Evolutionary conservation across 2,888 invertebrate genomes (phyloP).

Genomic region (Monochamus alternatus): DNA sequence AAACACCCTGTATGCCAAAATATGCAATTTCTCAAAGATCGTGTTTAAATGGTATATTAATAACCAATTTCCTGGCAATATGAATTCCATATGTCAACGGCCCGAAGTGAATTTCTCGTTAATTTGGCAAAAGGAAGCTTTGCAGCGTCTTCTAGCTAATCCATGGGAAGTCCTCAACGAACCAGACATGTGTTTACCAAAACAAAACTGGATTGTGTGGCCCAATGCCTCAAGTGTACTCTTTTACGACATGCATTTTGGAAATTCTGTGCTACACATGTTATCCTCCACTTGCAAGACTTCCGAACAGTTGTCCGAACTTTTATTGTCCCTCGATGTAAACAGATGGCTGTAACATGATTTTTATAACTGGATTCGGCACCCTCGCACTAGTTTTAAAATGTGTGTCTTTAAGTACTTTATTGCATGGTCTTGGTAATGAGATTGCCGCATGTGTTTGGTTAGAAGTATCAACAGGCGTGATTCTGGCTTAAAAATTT

Average conservation of each 20-base stretch:
- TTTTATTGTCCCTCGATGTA: conserved; percentile 47
- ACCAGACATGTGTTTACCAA: conserved; percentile 49
- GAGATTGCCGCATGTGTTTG: conserved; percentile 41
- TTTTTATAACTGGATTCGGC: conserved; percentile 46
- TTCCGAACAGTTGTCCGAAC: conserved; percentile 42
- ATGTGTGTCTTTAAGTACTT: conserved; percentile 43
- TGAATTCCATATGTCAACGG: conserved; percentile 39
- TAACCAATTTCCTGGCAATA: conserved; percentile 31
- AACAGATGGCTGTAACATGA: conserved; percentile 48
- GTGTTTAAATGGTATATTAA: not conserved
- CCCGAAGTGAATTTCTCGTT: conserved; percentile 29
- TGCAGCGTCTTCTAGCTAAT: conserved; percentile 27
- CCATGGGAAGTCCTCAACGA: conserved; percentile 47
- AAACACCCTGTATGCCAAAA: no score
- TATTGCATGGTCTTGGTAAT: conserved; percentile 39
- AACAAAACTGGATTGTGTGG: conserved; percentile 43
- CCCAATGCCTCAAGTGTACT: conserved; percentile 36
- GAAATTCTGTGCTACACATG: conserved; percentile 51
- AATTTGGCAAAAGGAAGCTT: conserved; percentile 47
- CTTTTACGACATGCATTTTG: conserved; percentile 48
- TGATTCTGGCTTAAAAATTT: conserved; percentile 33
- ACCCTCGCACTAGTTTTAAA: conserved; percentile 42
- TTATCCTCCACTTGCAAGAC: conserved; percentile 36
- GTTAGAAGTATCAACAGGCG: conserved; percentile 36
- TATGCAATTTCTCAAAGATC: no score